phyloP scores from a whole-genome alignment of 2,888 invertebrate genomes.

The Drosophila prostipennis region DNA sequence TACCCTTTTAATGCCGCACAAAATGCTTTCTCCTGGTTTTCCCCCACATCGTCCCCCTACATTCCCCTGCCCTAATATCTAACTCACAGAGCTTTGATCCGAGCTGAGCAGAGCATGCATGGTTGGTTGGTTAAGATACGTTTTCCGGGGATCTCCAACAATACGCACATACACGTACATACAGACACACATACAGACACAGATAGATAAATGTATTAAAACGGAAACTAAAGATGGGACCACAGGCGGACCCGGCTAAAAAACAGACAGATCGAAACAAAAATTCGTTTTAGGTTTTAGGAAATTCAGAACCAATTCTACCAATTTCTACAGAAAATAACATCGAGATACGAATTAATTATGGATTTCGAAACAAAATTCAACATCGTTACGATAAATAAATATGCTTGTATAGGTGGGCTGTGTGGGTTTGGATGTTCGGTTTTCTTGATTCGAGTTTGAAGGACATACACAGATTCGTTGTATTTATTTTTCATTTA shows the following conservation, averaged over 20 bases:
- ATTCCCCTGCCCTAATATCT: constrained; percentile 11
- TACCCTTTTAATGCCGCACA: constrained; percentile 19
- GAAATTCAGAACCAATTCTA: constrained; percentile 14
- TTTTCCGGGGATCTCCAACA: constrained; percentile 51
- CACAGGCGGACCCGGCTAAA: constrained; percentile 12
- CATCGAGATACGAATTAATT: constrained; percentile 28
- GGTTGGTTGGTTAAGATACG: constrained; percentile 39
- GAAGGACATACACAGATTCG: constrained; percentile 5
- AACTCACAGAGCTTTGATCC: constrained; percentile 35
- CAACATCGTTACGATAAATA: constrained; percentile 28
- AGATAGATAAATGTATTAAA: constrained; percentile 9
- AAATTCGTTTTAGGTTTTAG: constrained; percentile 2
- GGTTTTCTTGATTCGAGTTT: constrained; percentile 14
- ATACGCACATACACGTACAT: constrained; percentile 47
- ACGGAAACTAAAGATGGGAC: not conserved
- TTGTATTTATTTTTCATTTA: constrained; percentile 29
- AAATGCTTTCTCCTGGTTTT: constrained; percentile 12
- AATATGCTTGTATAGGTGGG: constrained; percentile 1
- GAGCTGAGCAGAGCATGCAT: constrained; percentile 43
- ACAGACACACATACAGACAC: constrained; percentile 42
- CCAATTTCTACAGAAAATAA: constrained; percentile 27
- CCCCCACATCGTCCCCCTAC: not conserved
- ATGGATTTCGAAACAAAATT: constrained; percentile 27
- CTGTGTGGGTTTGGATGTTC: constrained; percentile 5
- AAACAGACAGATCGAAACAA: constrained; percentile 24